Percentiles rank a stretch among this genome's conserved stretches.
Conservation (phyloP, 2,113 vertebrate species). For the Marmota monax region DNA sequence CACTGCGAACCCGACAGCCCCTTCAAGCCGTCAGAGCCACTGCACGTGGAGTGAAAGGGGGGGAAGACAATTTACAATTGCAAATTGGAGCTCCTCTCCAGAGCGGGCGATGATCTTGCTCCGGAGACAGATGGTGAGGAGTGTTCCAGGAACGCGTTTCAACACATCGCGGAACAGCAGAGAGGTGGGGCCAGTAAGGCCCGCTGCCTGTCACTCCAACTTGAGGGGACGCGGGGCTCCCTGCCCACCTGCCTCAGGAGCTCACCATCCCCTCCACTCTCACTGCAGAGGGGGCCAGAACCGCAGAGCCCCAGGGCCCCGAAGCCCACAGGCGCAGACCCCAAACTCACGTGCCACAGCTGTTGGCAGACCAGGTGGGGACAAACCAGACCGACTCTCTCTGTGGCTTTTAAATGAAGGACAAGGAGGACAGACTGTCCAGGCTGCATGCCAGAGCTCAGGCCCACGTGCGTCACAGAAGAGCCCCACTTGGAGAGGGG, state of each 20-base stretch:
- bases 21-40: conserved; percentile 6
- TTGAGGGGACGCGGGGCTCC: not conserved
- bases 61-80: conserved; percentile 55
- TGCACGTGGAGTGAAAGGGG: not conserved
- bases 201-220: not conserved
- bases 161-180: not conserved
- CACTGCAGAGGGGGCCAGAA: fast-evolving
- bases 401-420: not conserved
- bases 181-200: not conserved
- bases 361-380: fast-evolving
- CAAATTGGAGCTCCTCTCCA: conserved; percentile 56
- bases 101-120: not conserved
- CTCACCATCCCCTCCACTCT: fast-evolving
- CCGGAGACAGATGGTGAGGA: not conserved
- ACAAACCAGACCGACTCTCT: not conserved
- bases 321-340: not conserved
- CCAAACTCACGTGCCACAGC: fast-evolving
- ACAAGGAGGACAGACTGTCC: fast-evolving
- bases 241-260: not conserved
- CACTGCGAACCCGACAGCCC: conserved; percentile 41
- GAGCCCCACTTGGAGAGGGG: fast-evolving
- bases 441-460: fast-evolving
- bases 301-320: no score
- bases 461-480: fast-evolving
- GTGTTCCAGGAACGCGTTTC: not conserved